phyloP scores from a whole-genome alignment of 1,140 invertebrate species.

The Drosophila gunungcola region DNA sequence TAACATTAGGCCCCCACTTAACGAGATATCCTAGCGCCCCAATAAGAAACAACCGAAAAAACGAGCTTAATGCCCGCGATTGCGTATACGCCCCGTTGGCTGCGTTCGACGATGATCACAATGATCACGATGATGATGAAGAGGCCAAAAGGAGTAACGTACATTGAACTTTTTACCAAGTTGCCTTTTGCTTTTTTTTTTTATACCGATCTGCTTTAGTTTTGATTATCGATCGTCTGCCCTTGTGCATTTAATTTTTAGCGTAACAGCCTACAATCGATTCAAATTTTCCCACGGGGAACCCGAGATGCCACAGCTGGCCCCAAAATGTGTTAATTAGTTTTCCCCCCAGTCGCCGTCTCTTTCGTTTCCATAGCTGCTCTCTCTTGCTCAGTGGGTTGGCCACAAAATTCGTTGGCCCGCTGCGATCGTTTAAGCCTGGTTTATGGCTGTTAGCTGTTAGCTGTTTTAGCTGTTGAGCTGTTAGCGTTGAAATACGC shows the following conservation, averaged over 20 bases:
- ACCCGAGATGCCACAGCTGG: slow-evolving; percentile 45
- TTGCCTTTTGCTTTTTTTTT: slow-evolving; percentile 16
- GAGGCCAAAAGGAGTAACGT: slow-evolving; percentile 43
- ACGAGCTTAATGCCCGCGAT: slow-evolving; percentile 75
- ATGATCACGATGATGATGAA: slow-evolving; percentile 7
- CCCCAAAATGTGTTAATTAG: slow-evolving; percentile 77
- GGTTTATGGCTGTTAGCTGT: slow-evolving; percentile 32
- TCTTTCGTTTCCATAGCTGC: not conserved
- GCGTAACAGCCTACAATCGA: slow-evolving; percentile 72
- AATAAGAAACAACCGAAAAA: slow-evolving; percentile 40
- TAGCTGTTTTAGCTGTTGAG: slow-evolving; percentile 16
- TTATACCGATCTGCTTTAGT: slow-evolving; percentile 66
- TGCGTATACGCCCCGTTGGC: slow-evolving; percentile 78
- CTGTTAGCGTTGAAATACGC: slow-evolving; percentile 66
- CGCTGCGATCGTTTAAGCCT: slow-evolving; percentile 43
- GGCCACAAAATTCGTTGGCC: slow-evolving; percentile 15
- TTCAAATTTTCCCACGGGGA: slow-evolving; percentile 62
- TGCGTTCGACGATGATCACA: not conserved
- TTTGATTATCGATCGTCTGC: slow-evolving; percentile 79
- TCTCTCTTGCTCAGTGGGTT: slow-evolving; percentile 19
- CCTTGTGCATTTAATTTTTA: slow-evolving; percentile 76
- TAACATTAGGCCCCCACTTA: slow-evolving; percentile 74
- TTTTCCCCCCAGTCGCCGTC: slow-evolving; percentile 14
- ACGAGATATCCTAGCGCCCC: slow-evolving; percentile 76
- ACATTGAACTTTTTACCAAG: slow-evolving; percentile 69